Percentiles rank a stretch among this genome's conserved stretches.
Conservation (phyloP, 1,140 invertebrate genomes). For the Druon quercuslanigerum region DNA sequence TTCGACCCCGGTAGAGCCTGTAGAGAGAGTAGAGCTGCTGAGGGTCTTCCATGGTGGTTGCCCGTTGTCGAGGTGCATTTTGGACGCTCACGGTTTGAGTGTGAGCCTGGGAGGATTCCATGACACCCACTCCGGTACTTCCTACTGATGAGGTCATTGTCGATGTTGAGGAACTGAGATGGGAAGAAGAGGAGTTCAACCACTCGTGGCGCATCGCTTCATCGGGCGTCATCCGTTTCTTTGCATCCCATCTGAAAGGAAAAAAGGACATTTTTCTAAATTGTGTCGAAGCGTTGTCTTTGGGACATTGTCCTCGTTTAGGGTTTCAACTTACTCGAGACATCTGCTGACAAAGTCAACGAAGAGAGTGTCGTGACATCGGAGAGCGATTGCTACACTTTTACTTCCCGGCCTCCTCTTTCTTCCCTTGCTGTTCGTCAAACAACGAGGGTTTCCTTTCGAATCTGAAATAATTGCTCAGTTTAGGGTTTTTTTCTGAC, state of each 20-base stretch:
- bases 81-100: conserved; percentile 57
- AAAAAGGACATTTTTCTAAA: conserved; percentile 13
- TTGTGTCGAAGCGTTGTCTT: background rate
- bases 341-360: conserved; percentile 95
- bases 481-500: too few species aligned
- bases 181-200: conserved; percentile 72
- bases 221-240: conserved; percentile 92
- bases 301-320: conserved; percentile 10
- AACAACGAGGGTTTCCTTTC: conserved; percentile 92
- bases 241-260: conserved; percentile 90
- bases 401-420: conserved; percentile 92
- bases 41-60: conserved; percentile 67
- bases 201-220: conserved; percentile 90
- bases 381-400: conserved; percentile 83
- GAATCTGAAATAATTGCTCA: conserved; percentile 81
- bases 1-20: conserved; percentile 68
- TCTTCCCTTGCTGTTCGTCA: conserved; percentile 93
- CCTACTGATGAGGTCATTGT: conserved; percentile 62
- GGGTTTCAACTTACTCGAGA: conserved; percentile 84
- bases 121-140: conserved; percentile 47
- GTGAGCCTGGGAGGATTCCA: conserved; percentile 65
- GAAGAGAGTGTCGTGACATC: conserved; percentile 92
- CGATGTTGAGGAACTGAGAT: conserved; percentile 64
- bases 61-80: conserved; percentile 46
- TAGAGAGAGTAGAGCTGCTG: conserved; percentile 68